Evolutionary conservation across 35 echinoderm and acorn worm genomes (phyloP).

Genomic region (Acanthaster planci): DNA sequence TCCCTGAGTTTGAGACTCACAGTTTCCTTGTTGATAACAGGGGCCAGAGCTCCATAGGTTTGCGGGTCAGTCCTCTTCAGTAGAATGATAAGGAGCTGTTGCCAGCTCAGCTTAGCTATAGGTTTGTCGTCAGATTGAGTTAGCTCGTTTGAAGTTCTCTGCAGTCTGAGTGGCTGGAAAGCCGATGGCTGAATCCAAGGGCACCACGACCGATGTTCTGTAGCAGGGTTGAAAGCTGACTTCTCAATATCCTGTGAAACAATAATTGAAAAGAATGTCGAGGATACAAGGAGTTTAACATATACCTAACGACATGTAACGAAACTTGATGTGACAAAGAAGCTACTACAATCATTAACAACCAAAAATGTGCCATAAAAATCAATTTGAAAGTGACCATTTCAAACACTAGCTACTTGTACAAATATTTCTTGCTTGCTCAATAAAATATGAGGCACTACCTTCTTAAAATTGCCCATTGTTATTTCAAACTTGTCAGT

Average conservation of each 20-base stretch:
- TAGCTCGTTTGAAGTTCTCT: neutral
- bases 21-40: constrained; percentile 54
- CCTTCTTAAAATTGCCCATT: too few species aligned
- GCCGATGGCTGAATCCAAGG: constrained; percentile 52
- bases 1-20: constrained; percentile 40
- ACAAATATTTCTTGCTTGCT: too few species aligned
- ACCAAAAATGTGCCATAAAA: too few species aligned
- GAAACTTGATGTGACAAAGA: too few species aligned
- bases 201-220: constrained; percentile 82
- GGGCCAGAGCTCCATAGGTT: constrained; percentile 21
- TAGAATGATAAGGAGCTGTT: constrained; percentile 53
- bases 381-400: too few species aligned
- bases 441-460: too few species aligned
- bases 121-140: neutral
- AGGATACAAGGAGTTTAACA: too few species aligned
- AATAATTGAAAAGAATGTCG: too few species aligned
- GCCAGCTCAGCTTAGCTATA: constrained; percentile 47
- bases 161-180: neutral
- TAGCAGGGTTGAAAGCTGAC: constrained; percentile 55
- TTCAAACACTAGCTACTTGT: too few species aligned
- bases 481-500: too few species aligned
- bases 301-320: too few species aligned
- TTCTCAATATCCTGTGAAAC: constrained; percentile 35
- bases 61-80: constrained; percentile 52
- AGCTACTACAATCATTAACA: too few species aligned